Evolutionary conservation across 2,888 invertebrate species (phyloP), one percentile per base, ranked within the genome.

Genomic region (Leptarthrus brevirostris): DNA sequence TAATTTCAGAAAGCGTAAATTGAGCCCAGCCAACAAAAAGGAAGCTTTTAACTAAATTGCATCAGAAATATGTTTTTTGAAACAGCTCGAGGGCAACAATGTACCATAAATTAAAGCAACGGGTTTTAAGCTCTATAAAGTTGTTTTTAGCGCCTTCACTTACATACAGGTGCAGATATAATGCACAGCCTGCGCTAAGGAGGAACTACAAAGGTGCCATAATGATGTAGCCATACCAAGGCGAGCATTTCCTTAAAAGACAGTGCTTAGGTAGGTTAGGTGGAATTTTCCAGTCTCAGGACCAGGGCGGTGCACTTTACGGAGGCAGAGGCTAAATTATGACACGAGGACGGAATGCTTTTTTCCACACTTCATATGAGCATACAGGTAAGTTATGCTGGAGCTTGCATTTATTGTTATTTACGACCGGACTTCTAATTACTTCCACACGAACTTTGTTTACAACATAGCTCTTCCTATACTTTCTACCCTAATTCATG

Each of bases 11-110:
- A 34, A 71, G 71, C 53, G 36, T 34, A 71, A 71, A 53, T 71
- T 71, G 36, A 49, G 53, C 53, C 71, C 34, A 16, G 22, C 69
- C 22, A 34, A 18, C 71, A 53, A 71, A 71, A 71, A 53, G 36
- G 71, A 71, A 53, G 71, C 71, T 71, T 71, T 71, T 71, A 71
- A 71, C 52, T 71, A 71, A 71, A 71, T 71, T 71, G 71, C 71
- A 71, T 71, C 71, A 71, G 53, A 53, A 71, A 71, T 71, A 71
- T 71, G 71, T 34, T 71, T 71, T 70, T 71, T 71, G 71, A 71
- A 71, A 22, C 71, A 49, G 53, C 71, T 53, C 34, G 26, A 49
- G 52, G 71, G 52, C 53, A 71, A 54, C 71, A 53, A 54, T 71
- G 52, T 71, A 34, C 71, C 34, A 71, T 71, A 71, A 71, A 71